Evolutionary conservation across 2,113 vertebrate species (phyloP).

Genomic region (Sterna hirundo): DNA sequence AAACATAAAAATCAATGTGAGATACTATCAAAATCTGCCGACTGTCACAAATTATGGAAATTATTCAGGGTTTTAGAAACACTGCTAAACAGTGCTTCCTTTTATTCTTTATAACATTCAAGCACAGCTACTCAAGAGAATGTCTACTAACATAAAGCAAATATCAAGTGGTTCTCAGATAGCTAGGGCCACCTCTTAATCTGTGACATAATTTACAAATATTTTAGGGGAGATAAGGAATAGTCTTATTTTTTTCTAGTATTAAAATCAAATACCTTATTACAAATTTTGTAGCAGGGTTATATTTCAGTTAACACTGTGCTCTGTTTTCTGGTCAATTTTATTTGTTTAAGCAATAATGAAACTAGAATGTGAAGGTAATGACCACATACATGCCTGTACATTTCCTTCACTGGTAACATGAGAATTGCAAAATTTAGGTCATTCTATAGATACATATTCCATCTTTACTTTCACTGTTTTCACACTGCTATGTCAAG

Average conservation of each 20-base stretch:
- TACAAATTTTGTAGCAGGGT: background rate
- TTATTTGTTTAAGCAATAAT: background rate
- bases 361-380: background rate
- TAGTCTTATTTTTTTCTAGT: background rate
- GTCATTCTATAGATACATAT: background rate
- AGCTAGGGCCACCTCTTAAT: background rate
- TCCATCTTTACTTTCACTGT: background rate
- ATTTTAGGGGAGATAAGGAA: background rate
- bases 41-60: constrained; percentile 78
- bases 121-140: constrained; percentile 17
- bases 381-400: background rate
- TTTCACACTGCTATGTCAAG: constrained; percentile 11
- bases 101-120: constrained; percentile 14
- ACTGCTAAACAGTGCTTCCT: constrained; percentile 24
- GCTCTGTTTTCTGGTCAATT: background rate
- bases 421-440: background rate
- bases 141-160: constrained; percentile 35
- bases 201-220: constrained; percentile 8
- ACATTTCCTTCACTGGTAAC: background rate
- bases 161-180: constrained; percentile 55
- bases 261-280: background rate
- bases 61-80: constrained; percentile 65
- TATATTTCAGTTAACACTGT: background rate
- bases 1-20: constrained; percentile 74
- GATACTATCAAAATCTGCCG: constrained; percentile 65